Evolutionary conservation across 2,888 invertebrate species (phyloP).

Genomic region (Eristalis intricaria): DNA sequence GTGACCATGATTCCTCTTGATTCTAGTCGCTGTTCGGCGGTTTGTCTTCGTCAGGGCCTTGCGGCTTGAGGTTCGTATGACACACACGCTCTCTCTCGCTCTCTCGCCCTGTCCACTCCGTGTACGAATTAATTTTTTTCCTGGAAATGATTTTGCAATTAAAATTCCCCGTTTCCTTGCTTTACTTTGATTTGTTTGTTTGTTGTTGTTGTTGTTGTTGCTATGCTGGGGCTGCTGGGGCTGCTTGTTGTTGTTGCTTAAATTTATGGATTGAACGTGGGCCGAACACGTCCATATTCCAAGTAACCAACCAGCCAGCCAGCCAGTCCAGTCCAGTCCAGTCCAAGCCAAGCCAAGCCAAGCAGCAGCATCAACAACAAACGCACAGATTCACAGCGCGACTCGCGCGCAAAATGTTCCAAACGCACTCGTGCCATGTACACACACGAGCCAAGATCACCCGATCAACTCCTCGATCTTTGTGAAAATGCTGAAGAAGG

Average conservation of each 20-base stretch:
- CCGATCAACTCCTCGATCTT: not conserved
- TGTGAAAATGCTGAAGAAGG: not conserved
- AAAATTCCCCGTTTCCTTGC: conserved; percentile 57
- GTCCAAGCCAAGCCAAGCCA: too few relatives aligned
- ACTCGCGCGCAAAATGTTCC: conserved; percentile 14
- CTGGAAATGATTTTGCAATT: conserved; percentile 65
- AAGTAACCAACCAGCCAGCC: not conserved
- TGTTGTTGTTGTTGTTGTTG: too few relatives aligned
- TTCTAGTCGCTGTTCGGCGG: not conserved
- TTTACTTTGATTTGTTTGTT: conserved; percentile 11
- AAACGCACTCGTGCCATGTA: conserved; percentile 19
- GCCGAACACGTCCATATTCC: conserved; percentile 64
- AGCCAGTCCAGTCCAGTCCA: not conserved
- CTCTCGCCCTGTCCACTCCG: not conserved
- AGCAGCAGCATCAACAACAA: not conserved
- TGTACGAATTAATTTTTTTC: conserved; percentile 51
- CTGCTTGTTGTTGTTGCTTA: conserved; percentile 20
- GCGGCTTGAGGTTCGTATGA: too few relatives aligned
- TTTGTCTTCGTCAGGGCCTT: too few relatives aligned
- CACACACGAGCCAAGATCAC: not conserved
- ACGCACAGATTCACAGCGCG: not conserved
- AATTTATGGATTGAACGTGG: conserved; percentile 69
- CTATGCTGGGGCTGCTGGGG: not conserved
- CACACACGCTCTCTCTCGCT: not conserved
- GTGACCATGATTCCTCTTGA: conserved; percentile 29